Percentiles rank a stretch among this genome's conserved stretches.
Conservation (phyloP, 2,888 invertebrate species). For the Pterostichus niger region DNA sequence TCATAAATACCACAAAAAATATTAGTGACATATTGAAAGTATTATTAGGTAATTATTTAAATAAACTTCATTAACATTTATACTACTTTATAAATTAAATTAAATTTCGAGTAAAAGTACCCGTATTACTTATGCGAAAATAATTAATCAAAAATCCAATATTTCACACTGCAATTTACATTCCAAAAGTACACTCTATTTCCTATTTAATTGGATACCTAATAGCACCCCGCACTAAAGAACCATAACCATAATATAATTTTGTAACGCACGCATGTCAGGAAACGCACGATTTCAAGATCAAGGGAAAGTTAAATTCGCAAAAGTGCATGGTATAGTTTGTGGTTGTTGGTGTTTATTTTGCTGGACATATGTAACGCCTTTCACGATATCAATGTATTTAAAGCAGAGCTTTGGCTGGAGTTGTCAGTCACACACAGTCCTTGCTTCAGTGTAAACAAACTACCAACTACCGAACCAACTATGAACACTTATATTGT, state of each 20-base stretch:
- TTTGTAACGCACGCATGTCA: slow-evolving; percentile 39
- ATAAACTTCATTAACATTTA: slow-evolving; percentile 24
- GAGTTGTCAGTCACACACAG: slow-evolving; percentile 39
- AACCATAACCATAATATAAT: slow-evolving; percentile 21
- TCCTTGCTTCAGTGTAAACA: slow-evolving; percentile 6
- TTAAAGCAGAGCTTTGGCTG: slow-evolving; percentile 29
- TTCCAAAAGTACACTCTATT: not conserved
- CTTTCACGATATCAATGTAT: slow-evolving; percentile 64
- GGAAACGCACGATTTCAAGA: slow-evolving; percentile 61
- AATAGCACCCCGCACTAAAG: slow-evolving; percentile 1
- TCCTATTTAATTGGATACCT: not conserved
- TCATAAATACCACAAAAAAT: slow-evolving; percentile 14
- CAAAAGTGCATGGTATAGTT: slow-evolving; percentile 48
- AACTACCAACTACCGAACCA: not conserved
- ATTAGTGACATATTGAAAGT: slow-evolving; percentile 38
- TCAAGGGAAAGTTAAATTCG: slow-evolving; percentile 62
- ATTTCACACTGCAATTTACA: slow-evolving; percentile 9
- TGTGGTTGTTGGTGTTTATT: slow-evolving; percentile 40
- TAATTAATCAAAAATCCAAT: slow-evolving; percentile 9
- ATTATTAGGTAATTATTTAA: slow-evolving; percentile 42
- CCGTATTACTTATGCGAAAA: not conserved
- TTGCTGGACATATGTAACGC: slow-evolving; percentile 59
- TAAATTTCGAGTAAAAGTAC: slow-evolving; percentile 35
- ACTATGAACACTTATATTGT: slow-evolving; percentile 59
- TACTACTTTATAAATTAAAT: not conserved